Percentiles rank a stretch among this genome's conserved stretches.
phyloP scores from a whole-genome alignment of 2,888 invertebrate species.

The Drosophila nr. medialis region DNA sequence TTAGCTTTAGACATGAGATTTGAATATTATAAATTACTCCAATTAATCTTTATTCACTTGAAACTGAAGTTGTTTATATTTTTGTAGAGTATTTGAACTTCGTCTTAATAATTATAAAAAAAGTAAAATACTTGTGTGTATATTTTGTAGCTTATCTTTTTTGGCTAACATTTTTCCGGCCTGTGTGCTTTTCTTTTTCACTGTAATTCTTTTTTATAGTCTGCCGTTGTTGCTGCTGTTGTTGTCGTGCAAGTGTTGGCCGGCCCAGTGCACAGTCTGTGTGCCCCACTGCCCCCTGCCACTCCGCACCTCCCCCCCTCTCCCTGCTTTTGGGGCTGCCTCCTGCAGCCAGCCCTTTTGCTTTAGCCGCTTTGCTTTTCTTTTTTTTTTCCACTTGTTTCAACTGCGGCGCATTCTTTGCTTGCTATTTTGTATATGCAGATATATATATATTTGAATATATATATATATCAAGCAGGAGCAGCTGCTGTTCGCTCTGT shows the following conservation, averaged over 20 bases:
- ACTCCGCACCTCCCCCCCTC: background rate
- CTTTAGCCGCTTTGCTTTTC: background rate
- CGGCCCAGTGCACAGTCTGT: constrained; percentile 25
- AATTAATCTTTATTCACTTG: too few relatives aligned
- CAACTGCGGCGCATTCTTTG: constrained; percentile 53
- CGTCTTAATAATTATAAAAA: background rate
- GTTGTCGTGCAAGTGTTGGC: constrained; percentile 49
- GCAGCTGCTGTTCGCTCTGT: constrained; percentile 1
- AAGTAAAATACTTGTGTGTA: background rate
- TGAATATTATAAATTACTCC: too few relatives aligned
- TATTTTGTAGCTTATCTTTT: constrained; percentile 20
- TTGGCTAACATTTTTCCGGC: constrained; percentile 15
- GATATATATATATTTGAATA: constrained; percentile 5
- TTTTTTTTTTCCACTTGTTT: constrained; percentile 65
- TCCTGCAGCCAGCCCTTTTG: constrained; percentile 65
- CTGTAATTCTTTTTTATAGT: constrained; percentile 38
- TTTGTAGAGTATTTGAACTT: constrained; percentile 22
- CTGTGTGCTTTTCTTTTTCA: constrained; percentile 34
- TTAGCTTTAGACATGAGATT: too few relatives aligned
- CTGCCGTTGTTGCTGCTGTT: constrained; percentile 29
- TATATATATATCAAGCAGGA: constrained; percentile 24
- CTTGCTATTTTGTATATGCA: constrained; percentile 13
- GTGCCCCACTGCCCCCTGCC: background rate
- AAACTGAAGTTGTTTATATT: too few relatives aligned
- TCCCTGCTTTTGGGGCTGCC: constrained; percentile 21